These are phyloP conservation scores for Parambassis ranga DNA, from an alignment of 2,797 vertebrate genomes.

Conservation along the genomic window DNA sequence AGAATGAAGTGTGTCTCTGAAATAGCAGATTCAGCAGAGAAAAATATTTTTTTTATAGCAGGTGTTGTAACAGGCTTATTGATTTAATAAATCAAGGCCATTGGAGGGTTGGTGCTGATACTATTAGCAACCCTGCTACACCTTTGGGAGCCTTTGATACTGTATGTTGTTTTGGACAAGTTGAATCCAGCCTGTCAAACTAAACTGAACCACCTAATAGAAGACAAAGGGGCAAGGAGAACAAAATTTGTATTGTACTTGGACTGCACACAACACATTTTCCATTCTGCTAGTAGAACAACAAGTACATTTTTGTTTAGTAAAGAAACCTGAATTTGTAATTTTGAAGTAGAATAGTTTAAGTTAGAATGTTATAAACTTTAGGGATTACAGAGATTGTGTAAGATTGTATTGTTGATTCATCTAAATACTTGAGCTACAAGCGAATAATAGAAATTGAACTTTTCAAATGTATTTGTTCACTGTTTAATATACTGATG, in stretches of 20 bases:
- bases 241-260: too few species aligned
- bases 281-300: too few species aligned
- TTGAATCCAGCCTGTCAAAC: background rate
- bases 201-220: background rate
- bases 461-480: too few species aligned
- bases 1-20: constrained; percentile 36
- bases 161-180: background rate
- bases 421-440: too few species aligned
- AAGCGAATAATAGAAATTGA: too few species aligned
- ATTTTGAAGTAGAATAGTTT: too few species aligned
- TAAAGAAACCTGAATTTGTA: too few species aligned
- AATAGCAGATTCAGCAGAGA: constrained; percentile 9
- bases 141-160: background rate
- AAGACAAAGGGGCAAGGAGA: background rate
- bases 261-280: too few species aligned
- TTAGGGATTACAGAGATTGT: too few species aligned
- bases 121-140: background rate
- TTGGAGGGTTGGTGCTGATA: background rate
- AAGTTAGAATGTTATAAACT: too few species aligned
- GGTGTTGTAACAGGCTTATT: background rate
- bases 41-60: background rate
- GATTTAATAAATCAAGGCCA: background rate
- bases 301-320: too few species aligned
- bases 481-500: background rate
- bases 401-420: too few species aligned